A percentile compares a stretch with the other conserved stretches of the same genome.
Conservation (phyloP, 2,888 invertebrate species). For the Tiliacea aurago region DNA sequence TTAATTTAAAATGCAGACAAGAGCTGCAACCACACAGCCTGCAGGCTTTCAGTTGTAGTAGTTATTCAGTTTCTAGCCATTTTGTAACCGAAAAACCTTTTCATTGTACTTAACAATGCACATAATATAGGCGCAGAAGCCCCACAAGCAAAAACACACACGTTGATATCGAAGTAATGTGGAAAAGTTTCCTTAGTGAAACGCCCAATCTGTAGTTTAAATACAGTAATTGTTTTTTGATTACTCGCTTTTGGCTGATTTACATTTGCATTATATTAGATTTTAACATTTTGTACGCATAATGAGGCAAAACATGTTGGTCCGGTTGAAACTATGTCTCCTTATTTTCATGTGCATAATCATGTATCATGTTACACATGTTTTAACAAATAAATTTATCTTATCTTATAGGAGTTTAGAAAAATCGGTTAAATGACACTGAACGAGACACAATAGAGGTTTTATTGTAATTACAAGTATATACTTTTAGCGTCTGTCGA, state of each 20-base stretch:
- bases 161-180: neutral
- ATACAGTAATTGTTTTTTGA: neutral
- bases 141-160: neutral
- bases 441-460: neutral
- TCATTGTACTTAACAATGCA: conserved; percentile 6
- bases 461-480: neutral
- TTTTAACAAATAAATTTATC: too few species aligned
- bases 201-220: too few species aligned
- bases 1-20: conserved; percentile 16
- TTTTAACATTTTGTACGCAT: too few species aligned
- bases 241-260: neutral
- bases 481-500: neutral
- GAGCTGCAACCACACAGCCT: conserved; percentile 1
- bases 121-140: conserved; percentile 10
- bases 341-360: too few species aligned
- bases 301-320: too few species aligned
- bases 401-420: too few species aligned
- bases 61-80: conserved; percentile 36
- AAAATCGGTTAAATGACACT: neutral
- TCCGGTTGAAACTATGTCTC: too few species aligned
- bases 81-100: conserved; percentile 40
- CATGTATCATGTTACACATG: too few species aligned
- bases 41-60: conserved; percentile 25
- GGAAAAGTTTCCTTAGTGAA: neutral
- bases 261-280: neutral